Percentiles rank a stretch among this genome's conserved stretches.
Conservation (phyloP, 2,797 vertebrate species). For the Tangara arthus region DNA sequence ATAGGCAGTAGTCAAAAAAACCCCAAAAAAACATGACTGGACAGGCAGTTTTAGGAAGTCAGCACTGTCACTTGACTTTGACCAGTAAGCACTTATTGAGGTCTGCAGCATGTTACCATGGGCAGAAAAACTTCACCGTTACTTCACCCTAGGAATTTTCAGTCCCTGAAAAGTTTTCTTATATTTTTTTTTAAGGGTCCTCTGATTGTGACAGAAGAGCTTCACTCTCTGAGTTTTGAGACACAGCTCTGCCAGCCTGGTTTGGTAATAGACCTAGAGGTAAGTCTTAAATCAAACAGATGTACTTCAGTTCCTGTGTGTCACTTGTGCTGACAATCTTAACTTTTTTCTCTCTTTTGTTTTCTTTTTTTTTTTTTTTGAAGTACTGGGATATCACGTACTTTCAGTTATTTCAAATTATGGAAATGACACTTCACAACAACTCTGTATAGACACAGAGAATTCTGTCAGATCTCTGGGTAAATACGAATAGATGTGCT, state of each 20-base stretch:
- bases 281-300: slow-evolving; percentile 55
- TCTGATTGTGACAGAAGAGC: slow-evolving; percentile 88
- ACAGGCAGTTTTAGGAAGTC: not conserved
- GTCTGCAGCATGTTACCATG: not conserved
- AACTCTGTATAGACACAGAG: not conserved
- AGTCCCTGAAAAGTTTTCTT: not conserved
- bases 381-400: not conserved
- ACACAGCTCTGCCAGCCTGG: slow-evolving; percentile 88
- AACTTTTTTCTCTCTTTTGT: not conserved
- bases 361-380: not conserved
- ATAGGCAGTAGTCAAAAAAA: not conserved
- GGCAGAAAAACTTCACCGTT: not conserved
- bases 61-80: not conserved
- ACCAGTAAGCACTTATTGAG: not conserved
- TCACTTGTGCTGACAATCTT: not conserved
- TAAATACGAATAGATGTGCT: not conserved
- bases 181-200: slow-evolving; percentile 69
- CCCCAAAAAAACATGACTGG: accelerated
- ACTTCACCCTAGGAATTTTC: not conserved
- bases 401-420: not conserved
- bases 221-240: slow-evolving; percentile 90
- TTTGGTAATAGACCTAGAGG: slow-evolving; percentile 88
- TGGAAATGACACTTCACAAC: not conserved
- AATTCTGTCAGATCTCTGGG: not conserved
- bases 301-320: not conserved